Percentiles rank a stretch among this genome's conserved stretches.
phyloP scores from a whole-genome alignment of 2,888 invertebrate species.

The Phytoseiulus persimilis region DNA sequence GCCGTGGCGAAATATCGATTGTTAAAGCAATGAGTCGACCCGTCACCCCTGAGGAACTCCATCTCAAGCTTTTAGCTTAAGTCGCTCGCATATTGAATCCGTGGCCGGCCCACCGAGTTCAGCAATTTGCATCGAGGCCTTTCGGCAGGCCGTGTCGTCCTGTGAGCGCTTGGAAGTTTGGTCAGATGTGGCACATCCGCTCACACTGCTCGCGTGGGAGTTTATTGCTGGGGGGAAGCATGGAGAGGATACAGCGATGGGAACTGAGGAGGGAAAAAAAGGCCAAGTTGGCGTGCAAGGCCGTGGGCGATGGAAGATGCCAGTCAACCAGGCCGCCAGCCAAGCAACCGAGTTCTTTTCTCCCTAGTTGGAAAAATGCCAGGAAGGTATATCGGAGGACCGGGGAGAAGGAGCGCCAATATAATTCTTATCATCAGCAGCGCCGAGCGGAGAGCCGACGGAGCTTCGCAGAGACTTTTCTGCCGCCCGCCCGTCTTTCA shows the following conservation, averaged over 20 bases:
- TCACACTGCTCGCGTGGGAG: not conserved
- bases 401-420: not conserved
- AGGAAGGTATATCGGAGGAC: not conserved
- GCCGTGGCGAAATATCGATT: no score
- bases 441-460: not conserved
- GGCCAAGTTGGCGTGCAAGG: not conserved
- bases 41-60: no score
- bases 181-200: not conserved
- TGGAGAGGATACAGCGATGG: not conserved
- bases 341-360: not conserved
- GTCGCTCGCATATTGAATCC: no score
- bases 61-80: no score
- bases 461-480: conserved; percentile 5
- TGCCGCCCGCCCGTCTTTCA: not conserved
- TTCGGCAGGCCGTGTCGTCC: not conserved
- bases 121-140: not conserved
- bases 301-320: not conserved
- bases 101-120: no score
- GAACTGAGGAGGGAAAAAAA: not conserved
- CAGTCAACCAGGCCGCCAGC: not conserved
- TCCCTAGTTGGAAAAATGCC: not conserved
- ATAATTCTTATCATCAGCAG: not conserved
- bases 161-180: not conserved
- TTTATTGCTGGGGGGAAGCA: not conserved
- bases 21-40: no score